Conservation (phyloP, 2,888 invertebrate species). For the Stenodema calcarata region DNA sequence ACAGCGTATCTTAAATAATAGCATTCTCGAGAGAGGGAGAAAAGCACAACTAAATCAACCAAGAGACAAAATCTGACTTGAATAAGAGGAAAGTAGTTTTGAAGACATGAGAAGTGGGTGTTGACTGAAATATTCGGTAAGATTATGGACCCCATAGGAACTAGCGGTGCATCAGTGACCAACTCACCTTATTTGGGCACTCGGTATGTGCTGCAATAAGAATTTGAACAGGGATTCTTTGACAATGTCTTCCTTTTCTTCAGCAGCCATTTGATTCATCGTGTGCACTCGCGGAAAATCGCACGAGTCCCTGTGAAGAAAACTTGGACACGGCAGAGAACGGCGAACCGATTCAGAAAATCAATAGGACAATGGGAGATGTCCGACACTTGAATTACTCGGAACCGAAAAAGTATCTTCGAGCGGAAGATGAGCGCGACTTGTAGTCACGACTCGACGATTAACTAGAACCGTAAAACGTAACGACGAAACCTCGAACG, state of each 20-base stretch:
- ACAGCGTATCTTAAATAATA: no score
- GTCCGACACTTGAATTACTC: slow-evolving; percentile 12
- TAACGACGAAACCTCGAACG: not conserved
- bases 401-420: not conserved
- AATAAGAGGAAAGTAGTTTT: no score
- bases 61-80: no score
- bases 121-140: no score
- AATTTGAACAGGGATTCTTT: slow-evolving; percentile 84
- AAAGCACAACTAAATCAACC: no score
- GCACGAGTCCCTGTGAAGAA: not conserved
- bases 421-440: not conserved
- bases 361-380: slow-evolving; percentile 23
- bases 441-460: not conserved
- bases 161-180: not conserved
- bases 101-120: no score
- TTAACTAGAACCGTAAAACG: not conserved
- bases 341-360: slow-evolving; percentile 29
- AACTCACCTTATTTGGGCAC: slow-evolving; percentile 72
- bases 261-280: slow-evolving; percentile 47
- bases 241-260: slow-evolving; percentile 74
- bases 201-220: slow-evolving; percentile 79
- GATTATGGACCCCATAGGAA: not conserved
- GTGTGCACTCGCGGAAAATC: not conserved
- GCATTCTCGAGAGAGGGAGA: no score
- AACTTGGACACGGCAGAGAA: not conserved